Evolutionary conservation across 2,113 vertebrate species (phyloP).

Genomic region (Muntiacus reevesi): DNA sequence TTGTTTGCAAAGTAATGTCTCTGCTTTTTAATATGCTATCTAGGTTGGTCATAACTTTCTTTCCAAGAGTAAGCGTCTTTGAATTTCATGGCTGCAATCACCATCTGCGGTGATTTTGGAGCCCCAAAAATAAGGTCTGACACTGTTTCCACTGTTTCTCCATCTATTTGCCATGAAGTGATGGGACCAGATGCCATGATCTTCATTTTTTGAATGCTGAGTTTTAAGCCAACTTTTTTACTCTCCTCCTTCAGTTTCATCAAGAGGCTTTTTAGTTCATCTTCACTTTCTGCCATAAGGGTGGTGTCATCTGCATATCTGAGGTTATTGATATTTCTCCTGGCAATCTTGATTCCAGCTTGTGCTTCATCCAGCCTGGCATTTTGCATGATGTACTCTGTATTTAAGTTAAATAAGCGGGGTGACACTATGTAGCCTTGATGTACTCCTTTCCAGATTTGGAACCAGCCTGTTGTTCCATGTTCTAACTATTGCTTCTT

Average conservation of each 20-base stretch:
- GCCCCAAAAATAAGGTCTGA: too few species aligned
- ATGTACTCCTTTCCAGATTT: not conserved
- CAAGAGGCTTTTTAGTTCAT: not conserved
- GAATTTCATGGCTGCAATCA: too few species aligned
- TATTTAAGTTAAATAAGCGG: not conserved
- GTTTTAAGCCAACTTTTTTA: not conserved
- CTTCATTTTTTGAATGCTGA: too few species aligned
- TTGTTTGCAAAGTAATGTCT: too few species aligned
- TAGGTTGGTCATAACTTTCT: too few species aligned
- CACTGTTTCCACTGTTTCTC: too few species aligned
- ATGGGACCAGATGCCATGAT: too few species aligned
- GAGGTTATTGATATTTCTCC: not conserved
- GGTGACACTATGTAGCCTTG: not conserved
- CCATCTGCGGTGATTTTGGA: too few species aligned
- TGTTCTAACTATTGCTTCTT: not conserved
- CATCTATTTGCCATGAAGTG: too few species aligned
- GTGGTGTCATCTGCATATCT: not conserved
- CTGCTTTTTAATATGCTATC: too few species aligned
- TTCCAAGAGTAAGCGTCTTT: too few species aligned
- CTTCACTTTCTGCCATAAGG: not conserved
- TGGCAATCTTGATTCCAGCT: accelerated
- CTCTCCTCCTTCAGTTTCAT: not conserved
- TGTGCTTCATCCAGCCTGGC: not conserved
- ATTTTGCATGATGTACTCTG: not conserved
- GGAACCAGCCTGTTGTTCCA: not conserved